Percentiles rank a stretch among this genome's conserved stretches.
Conservation (phyloP, 2,113 vertebrate genomes). For the Nycticorax nycticorax region DNA sequence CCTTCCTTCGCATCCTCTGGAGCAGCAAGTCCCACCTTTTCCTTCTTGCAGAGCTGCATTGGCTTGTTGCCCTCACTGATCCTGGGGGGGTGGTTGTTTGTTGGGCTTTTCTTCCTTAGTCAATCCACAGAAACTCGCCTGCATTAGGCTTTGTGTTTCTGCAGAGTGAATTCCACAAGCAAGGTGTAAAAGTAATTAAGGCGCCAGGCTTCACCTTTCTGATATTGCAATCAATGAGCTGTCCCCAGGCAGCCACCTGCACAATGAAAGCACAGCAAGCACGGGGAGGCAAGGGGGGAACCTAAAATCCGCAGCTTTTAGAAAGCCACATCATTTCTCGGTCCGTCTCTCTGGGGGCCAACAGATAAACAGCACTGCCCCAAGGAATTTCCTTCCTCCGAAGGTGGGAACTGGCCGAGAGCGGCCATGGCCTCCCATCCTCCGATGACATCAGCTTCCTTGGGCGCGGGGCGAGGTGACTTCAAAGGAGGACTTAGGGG, state of each 20-base stretch:
- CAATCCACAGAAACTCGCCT: not conserved
- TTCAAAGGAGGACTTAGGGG: constrained; percentile 40
- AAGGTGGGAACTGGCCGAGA: constrained; percentile 55
- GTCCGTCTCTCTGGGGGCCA: not conserved
- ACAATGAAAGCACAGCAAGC: not conserved
- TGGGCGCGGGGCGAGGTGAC: not conserved
- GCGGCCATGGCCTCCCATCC: constrained; percentile 49
- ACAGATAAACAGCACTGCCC: constrained; percentile 67
- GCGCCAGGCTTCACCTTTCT: not conserved
- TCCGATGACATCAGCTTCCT: constrained; percentile 63
- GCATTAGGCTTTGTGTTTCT: not conserved
- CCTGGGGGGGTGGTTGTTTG: not conserved
- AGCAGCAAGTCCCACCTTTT: constrained; percentile 55
- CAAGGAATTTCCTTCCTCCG: constrained; percentile 74
- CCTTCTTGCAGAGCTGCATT: not conserved
- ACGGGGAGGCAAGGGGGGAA: not conserved
- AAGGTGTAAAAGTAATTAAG: constrained; percentile 64
- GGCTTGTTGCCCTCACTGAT: constrained; percentile 11
- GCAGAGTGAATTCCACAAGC: not conserved
- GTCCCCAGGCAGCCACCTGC: constrained; percentile 10
- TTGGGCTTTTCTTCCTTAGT: constrained; percentile 43
- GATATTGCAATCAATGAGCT: not conserved
- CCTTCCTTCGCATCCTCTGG: constrained; percentile 49
- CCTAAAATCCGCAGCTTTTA: not conserved
- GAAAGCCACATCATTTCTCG: not conserved